phyloP scores from a whole-genome alignment of 2,113 vertebrate genomes.

The Melanostigma gelatinosum region DNA sequence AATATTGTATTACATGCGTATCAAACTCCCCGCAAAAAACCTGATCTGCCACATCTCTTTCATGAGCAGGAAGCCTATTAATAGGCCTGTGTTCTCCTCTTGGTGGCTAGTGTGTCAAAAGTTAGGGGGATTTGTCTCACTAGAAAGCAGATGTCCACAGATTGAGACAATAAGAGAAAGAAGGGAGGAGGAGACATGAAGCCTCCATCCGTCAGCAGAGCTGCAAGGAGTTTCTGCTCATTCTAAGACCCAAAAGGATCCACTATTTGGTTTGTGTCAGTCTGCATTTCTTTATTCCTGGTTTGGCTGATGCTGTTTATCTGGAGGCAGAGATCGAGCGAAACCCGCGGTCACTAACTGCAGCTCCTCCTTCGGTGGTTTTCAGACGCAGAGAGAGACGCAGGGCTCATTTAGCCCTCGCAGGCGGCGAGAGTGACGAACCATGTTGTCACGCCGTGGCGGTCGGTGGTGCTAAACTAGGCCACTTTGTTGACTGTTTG shows the following conservation, averaged over 20 bases:
- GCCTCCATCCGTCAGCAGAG: slow-evolving; percentile 20
- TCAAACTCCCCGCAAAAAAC: slow-evolving; percentile 82
- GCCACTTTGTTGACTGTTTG: slow-evolving; percentile 78
- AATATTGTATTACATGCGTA: slow-evolving; percentile 86
- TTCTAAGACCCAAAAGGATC: slow-evolving; percentile 49
- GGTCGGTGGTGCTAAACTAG: slow-evolving; percentile 63
- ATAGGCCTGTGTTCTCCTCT: slow-evolving; percentile 79
- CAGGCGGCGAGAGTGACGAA: slow-evolving; percentile 43
- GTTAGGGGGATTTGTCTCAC: slow-evolving; percentile 75
- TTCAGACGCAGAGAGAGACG: slow-evolving; percentile 29
- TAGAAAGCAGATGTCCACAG: slow-evolving; percentile 66
- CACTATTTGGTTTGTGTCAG: slow-evolving; percentile 31
- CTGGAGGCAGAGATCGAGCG: slow-evolving; percentile 42
- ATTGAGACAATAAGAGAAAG: slow-evolving; percentile 61
- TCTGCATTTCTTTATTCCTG: slow-evolving; percentile 40
- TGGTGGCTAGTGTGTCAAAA: slow-evolving; percentile 80
- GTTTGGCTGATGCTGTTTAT: slow-evolving; percentile 60
- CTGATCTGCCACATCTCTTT: slow-evolving; percentile 80
- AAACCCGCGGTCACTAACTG: slow-evolving; percentile 58
- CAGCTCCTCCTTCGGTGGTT: slow-evolving; percentile 44
- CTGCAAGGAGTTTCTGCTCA: slow-evolving; percentile 41
- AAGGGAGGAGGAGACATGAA: slow-evolving; percentile 16
- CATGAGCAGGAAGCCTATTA: slow-evolving; percentile 83
- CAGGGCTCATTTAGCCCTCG: slow-evolving; percentile 30
- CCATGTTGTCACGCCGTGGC: slow-evolving; percentile 61